Base-by-base conservation (phyloP, 2,113 vertebrate genomes). In the Typhlomys cinereus region DNA sequence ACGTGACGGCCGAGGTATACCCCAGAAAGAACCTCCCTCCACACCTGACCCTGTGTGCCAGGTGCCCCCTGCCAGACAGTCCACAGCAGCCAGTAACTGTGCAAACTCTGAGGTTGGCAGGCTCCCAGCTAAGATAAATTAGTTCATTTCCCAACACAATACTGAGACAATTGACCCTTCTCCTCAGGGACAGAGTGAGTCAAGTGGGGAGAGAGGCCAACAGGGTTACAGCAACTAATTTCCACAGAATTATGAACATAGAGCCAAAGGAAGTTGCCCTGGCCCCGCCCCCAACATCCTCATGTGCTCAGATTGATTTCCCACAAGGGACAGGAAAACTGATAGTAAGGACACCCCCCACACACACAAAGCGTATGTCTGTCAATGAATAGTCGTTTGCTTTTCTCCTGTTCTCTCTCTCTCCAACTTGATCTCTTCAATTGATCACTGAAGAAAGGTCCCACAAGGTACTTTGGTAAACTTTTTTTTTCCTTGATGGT, bases 151-250 rank as follows among this genome's bases (percentile, higher is more conserved):
- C 48, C 52, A 74, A 86, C 7, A 31, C 15, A 66, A 74, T 25
- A 46, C 11, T 20, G 41, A n/a, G 17, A 91, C 31, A 48, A 18
- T 12, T 54, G 21, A 27, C 18, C 66, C 48, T 89, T 85, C 61
- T 87, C 82, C 64, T 91, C 73, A 81, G 41, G 71, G 73, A 41
- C 84, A 92, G 44, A 69, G 46, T 82, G 81, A 92, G 62, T 81
- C 92, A 94, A 64, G 36, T 11, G 0, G 4, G 41, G 50, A 89
- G 25, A 76, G 31, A 88, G 31, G 41, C 62, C 81, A 78, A 79
- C 25, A 69, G 44, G 36, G 14, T 71, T 93, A 67, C 44, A 75
- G 29, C 23, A 54, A 54, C 59, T 75, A 44, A 64, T 69, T 64
- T 85, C 73, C 66, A 76, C 50, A 27, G 50, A 76, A 44, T 61